Evolutionary conservation across 2,113 vertebrate species (phyloP), one percentile per base, ranked within the genome.

Genomic region (Aldabrachelys gigantea): DNA sequence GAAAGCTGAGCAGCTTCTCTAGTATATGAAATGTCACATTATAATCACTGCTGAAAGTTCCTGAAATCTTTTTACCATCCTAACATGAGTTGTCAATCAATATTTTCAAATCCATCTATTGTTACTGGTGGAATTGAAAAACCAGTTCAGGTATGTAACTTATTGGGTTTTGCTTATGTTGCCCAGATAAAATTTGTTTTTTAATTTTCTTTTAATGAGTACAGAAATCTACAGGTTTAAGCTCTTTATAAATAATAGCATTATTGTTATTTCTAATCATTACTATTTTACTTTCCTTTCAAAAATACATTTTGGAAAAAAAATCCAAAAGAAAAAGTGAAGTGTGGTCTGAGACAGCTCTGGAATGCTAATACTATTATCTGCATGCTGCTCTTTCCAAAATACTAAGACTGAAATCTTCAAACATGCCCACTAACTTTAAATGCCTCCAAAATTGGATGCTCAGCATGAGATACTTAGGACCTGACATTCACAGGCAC

Each of bases 401-500:
- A 87, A 72, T 4, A 6, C 83, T 47, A 27, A 50, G 50, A 0
- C 54, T 4, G 80, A 47, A 35, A 75, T 44, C 5, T 78, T 29
- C 19, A 13, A 3, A 82, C 22, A 3, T 79, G 49, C 12, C 6
- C n/a, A n/a, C 49, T 3, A 24, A 8, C 50, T 31, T 50, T 8
- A 1, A 0, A 0, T 3, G 38, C 29, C 4, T 3, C 82, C 22
- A 1, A 1, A 11, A 6, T 0, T 2, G 38, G 44, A 1, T 12
- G 62, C 50, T 38, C 5, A 0, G 8, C 80, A 3, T 0, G 0
- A 17, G 59, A 57, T 35, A 50, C 52, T 3, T 0, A 52, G 87
- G 13, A 24, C 75, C 83, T 80, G 82, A 1, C 1, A 53, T 7
- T 21, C 0, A 2, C 41, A 27, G 82, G 7, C 7, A n/a, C 0